Evolutionary conservation across 2,888 invertebrate genomes (phyloP).

Genomic region (Junonia oenone): DNA sequence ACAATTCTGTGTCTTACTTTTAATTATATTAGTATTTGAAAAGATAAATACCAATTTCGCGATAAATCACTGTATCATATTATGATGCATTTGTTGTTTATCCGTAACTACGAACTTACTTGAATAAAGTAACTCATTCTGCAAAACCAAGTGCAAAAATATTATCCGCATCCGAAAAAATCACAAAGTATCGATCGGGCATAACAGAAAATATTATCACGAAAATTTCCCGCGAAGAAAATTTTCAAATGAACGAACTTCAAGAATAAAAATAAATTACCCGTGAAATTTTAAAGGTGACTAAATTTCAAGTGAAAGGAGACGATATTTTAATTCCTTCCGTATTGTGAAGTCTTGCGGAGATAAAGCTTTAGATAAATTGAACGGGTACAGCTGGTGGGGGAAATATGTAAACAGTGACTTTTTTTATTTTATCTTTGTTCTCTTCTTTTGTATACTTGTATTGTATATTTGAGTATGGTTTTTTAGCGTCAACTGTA

Average conservation of each 20-base stretch:
- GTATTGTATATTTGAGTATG: no score
- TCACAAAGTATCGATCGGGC: constrained; percentile 5
- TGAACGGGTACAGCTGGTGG: background rate
- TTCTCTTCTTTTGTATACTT: no score
- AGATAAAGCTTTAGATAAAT: background rate
- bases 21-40: no score
- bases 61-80: no score
- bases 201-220: constrained; percentile 14
- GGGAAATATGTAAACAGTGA: background rate
- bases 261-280: constrained; percentile 24
- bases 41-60: no score
- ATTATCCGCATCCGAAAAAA: constrained; percentile 1
- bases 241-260: constrained; percentile 25
- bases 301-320: constrained; percentile 21
- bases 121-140: background rate
- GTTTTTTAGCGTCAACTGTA: no score
- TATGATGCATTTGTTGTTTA: no score
- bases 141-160: background rate
- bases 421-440: background rate
- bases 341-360: constrained; percentile 11
- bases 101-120: no score
- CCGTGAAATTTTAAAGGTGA: constrained; percentile 27
- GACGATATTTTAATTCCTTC: constrained; percentile 20
- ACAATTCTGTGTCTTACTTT: no score
- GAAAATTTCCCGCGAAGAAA: constrained; percentile 12